These are phyloP conservation scores for Vicugna pacos DNA, from an alignment of 2,113 vertebrate genomes.

Conservation along the genomic window DNA sequence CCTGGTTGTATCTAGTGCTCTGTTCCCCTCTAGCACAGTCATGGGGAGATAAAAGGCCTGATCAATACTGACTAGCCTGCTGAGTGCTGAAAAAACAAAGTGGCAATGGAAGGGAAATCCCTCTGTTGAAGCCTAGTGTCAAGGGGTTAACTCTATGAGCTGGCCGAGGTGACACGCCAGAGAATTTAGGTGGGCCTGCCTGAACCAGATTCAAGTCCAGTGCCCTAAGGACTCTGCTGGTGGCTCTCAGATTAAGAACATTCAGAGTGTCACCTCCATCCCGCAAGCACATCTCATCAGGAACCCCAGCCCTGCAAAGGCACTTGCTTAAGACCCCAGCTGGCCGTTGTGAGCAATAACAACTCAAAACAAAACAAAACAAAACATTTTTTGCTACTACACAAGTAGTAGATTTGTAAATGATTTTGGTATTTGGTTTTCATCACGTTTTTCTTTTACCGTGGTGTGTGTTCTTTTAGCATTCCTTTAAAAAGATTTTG, in stretches of 20 bases:
- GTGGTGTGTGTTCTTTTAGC: background rate
- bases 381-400: background rate
- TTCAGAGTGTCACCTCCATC: background rate
- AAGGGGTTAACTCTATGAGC: background rate
- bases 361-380: slow-evolving; percentile 2
- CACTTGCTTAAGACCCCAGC: background rate
- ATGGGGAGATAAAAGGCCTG: background rate
- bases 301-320: background rate
- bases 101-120: background rate
- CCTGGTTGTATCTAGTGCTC: background rate
- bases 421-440: background rate
- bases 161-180: background rate
- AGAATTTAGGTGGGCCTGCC: background rate
- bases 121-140: background rate
- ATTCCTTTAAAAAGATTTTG: slow-evolving; percentile 29
- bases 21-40: background rate
- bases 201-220: background rate
- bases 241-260: background rate
- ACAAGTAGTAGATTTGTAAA: background rate
- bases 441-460: background rate
- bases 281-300: background rate
- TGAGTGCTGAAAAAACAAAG: background rate
- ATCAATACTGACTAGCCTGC: background rate
- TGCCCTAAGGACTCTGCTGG: background rate
- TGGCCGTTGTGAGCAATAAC: background rate